Evolutionary conservation across 1,140 invertebrate species (phyloP).

Genomic region (Gryon sp.): DNA sequence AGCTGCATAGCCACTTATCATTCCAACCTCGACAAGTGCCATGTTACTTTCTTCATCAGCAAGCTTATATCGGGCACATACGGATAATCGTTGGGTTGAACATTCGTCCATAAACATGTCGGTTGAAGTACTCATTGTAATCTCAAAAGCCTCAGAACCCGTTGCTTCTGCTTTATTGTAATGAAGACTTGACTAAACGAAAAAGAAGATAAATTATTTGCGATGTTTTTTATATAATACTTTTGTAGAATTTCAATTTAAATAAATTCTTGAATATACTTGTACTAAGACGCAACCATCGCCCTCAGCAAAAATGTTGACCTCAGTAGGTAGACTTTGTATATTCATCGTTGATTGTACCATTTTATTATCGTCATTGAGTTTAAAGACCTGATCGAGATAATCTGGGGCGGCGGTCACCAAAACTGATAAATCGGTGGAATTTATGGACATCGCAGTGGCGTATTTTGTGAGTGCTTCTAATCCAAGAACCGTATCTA

Average conservation of each 20-base stretch:
- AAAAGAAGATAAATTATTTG: neutral
- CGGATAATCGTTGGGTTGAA: conserved; percentile 71
- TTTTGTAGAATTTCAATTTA: neutral
- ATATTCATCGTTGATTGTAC: conserved; percentile 75
- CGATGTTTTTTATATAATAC: neutral
- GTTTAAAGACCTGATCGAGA: conserved; percentile 70
- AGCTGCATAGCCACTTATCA: conserved; percentile 84
- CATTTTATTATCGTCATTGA: conserved; percentile 77
- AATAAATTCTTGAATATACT: conserved; percentile 65
- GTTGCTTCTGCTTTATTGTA: conserved; percentile 78
- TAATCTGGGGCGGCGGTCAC: conserved; percentile 71
- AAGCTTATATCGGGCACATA: conserved; percentile 76
- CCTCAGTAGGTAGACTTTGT: conserved; percentile 76
- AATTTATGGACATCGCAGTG: conserved; percentile 68
- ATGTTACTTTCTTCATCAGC: conserved; percentile 81
- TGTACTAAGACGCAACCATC: conserved; percentile 83
- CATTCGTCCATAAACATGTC: conserved; percentile 71
- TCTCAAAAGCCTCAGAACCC: conserved; percentile 76
- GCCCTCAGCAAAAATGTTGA: conserved; percentile 80
- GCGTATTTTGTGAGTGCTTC: conserved; percentile 84
- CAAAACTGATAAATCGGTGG: conserved; percentile 73
- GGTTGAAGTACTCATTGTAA: conserved; percentile 69
- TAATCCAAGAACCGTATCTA: conserved; percentile 84
- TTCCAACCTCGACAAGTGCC: conserved; percentile 83
- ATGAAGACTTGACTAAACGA: conserved; percentile 78